Percentiles rank a stretch among this genome's conserved stretches.
These are phyloP conservation scores for Habropoda laboriosa DNA, from an alignment of 1,140 invertebrate species.

Conservation along the genomic window DNA sequence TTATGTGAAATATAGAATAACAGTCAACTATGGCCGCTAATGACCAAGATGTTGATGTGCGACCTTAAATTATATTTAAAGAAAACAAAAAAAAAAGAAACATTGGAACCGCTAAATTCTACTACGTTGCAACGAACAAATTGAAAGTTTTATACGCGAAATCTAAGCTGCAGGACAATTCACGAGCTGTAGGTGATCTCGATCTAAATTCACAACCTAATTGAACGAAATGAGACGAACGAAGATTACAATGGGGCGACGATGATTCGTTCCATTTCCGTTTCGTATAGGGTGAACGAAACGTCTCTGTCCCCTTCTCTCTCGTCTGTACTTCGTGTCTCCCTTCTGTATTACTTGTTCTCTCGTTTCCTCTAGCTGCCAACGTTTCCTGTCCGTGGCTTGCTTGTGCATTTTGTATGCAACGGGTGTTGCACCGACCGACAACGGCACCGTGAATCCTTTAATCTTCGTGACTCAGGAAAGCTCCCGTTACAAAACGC, in stretches of 20 bases:
- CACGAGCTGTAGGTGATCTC: conserved; percentile 48
- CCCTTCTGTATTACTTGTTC: not conserved
- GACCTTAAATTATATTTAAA: no score
- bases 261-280: conserved; percentile 65
- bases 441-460: conserved; percentile 37
- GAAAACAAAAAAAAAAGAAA: not conserved
- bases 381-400: conserved; percentile 58
- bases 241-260: conserved; percentile 25
- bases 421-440: conserved; percentile 51
- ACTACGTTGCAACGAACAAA: not conserved
- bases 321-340: not conserved
- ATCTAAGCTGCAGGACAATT: not conserved
- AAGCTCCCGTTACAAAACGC: conserved; percentile 50
- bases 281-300: conserved; percentile 35
- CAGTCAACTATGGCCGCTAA: no score
- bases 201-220: conserved; percentile 55
- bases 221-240: conserved; percentile 46
- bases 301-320: conserved; percentile 23
- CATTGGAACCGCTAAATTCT: not conserved
- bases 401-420: conserved; percentile 56
- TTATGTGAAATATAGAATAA: no score
- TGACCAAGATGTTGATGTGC: no score
- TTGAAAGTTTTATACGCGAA: not conserved
- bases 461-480: conserved; percentile 19
- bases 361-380: not conserved